Evolutionary conservation across 2,888 invertebrate genomes (phyloP).

Genomic region (Drosophila fungiperda): DNA sequence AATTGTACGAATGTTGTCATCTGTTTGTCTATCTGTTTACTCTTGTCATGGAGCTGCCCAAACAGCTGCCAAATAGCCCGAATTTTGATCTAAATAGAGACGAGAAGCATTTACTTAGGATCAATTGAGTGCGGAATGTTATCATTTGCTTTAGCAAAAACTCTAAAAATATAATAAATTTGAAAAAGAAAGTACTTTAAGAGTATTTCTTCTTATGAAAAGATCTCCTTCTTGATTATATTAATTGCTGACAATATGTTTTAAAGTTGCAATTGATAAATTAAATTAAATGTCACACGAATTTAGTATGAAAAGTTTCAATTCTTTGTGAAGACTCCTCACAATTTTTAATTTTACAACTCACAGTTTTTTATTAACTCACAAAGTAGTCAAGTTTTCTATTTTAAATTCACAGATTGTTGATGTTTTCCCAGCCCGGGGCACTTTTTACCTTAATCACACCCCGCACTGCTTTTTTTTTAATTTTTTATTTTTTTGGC

Average conservation of each 20-base stretch:
- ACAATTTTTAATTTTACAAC: not conserved
- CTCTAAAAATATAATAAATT: not conserved
- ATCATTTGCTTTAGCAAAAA: not conserved
- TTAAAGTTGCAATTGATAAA: not conserved
- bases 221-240: too few species aligned
- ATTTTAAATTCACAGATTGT: slow-evolving; percentile 8
- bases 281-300: not conserved
- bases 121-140: not conserved
- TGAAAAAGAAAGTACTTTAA: not conserved
- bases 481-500: slow-evolving; percentile 4
- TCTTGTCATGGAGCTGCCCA: slow-evolving; percentile 39
- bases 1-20: slow-evolving; percentile 69
- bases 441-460: slow-evolving; percentile 57
- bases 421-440: slow-evolving; percentile 26
- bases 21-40: slow-evolving; percentile 60
- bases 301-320: not conserved
- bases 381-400: not conserved
- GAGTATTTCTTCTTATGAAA: not conserved
- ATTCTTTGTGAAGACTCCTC: not conserved
- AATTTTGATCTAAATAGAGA: slow-evolving; percentile 18
- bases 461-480: slow-evolving; percentile 28
- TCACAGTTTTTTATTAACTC: not conserved
- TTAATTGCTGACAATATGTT: not conserved
- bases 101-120: not conserved
- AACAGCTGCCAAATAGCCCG: slow-evolving; percentile 42